Evolutionary conservation across 2,888 invertebrate genomes (phyloP), one percentile per base, ranked within the genome.

Genomic region (Sphaerophoria rueppellii): DNA sequence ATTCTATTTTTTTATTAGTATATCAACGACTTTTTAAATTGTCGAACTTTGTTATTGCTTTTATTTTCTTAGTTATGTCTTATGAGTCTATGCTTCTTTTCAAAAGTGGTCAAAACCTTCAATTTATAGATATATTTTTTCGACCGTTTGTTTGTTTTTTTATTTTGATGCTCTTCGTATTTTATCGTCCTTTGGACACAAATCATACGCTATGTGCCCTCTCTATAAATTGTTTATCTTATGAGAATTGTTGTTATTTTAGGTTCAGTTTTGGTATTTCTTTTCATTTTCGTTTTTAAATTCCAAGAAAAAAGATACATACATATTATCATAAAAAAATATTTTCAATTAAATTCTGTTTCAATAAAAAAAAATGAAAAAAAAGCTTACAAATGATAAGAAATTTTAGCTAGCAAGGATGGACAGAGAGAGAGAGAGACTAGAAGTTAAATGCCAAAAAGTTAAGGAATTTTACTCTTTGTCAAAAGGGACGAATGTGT

Each of bases 301-400:
- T 61, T 57, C 70, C 35, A 60, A 16, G 4, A 9, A 48, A 48
- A 24, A 24, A 24, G 24, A 24, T 24, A 24, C 1, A 24, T n/a
- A 60, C 4, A 14, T 61, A 0, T 50, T n/a, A 14, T 48, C 14
- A 35, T 14, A 9, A 5, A 69, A 73, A 69, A 14, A 54, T n/a
- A 60, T 72, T 76, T 82, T 82, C 69, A 78, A 82, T 82, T 82
- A 63, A 82, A 82, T 82, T 73, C 70, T 69, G 57, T 77, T 72
- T 46, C 35, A 52, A 40, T 35, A 24, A 12, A 54, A 54, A 69
- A 35, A 34, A n/a, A n/a, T n/a, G n/a, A 67, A 65, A 70, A 72
- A 61, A n/a, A 16, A 67, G 52, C 14, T 16, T 37, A 43, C 43
- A 55, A 34, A 11, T n/a, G 37, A 58, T 40, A 43, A 55, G 46